A percentile compares a stretch with the other conserved stretches of the same genome.
phyloP scores from a whole-genome alignment of 2,113 vertebrate species.

The Larimichthys crocea region DNA sequence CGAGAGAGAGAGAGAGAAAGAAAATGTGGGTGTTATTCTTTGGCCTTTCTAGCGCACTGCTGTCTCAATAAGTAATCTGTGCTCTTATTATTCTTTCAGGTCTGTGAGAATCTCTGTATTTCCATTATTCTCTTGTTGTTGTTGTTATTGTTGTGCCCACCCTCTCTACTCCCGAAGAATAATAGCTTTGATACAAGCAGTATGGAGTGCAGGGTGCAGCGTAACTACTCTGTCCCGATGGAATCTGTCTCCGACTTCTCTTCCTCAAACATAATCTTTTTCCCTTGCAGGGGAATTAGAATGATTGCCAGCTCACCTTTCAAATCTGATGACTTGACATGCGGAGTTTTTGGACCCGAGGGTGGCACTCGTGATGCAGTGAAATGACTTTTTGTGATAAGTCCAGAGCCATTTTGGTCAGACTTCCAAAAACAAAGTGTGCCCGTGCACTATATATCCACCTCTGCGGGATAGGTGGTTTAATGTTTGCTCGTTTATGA shows the following conservation, averaged over 20 bases:
- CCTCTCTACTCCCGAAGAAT: conserved; percentile 50
- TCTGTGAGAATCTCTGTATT: conserved; percentile 62
- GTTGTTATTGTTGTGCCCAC: conserved; percentile 58
- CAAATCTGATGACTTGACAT: conserved; percentile 20
- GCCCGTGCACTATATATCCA: background rate
- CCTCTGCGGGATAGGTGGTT: background rate
- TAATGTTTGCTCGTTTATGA: conserved; percentile 10
- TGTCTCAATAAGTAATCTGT: conserved; percentile 59
- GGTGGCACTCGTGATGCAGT: conserved; percentile 1
- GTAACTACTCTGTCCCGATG: conserved; percentile 16
- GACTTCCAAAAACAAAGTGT: conserved; percentile 4
- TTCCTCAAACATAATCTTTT: conserved; percentile 28
- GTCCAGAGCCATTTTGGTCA: background rate
- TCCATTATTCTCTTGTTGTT: conserved; percentile 55
- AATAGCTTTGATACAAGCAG: conserved; percentile 55
- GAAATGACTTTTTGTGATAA: conserved; percentile 18
- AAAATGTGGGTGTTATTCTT: conserved; percentile 45
- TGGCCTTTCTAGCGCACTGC: conserved; percentile 36
- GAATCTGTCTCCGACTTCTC: conserved; percentile 37
- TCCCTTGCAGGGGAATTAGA: conserved; percentile 25
- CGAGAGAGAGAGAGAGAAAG: background rate
- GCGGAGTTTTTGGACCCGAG: conserved; percentile 3
- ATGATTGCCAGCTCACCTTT: conserved; percentile 28
- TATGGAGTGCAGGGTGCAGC: conserved; percentile 18
- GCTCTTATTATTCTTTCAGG: conserved; percentile 56